Percentiles rank a stretch among this genome's conserved stretches.
These are phyloP conservation scores for Chymomyza fuscimana DNA, from an alignment of 2,888 invertebrate genomes.

Conservation along the genomic window DNA sequence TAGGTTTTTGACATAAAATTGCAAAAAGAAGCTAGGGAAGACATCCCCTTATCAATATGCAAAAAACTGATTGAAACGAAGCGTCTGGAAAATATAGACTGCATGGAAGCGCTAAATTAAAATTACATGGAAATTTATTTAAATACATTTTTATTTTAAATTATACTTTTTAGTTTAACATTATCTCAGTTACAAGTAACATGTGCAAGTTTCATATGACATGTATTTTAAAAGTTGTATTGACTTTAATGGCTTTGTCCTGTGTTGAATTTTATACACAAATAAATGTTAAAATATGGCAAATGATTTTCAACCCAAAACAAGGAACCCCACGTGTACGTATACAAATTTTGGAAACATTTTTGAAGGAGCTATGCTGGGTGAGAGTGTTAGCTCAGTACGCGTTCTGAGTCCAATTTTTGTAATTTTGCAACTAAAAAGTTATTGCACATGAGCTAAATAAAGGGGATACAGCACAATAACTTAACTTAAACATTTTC, in stretches of 20 bases:
- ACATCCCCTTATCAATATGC: constrained; percentile 19
- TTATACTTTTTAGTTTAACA: neutral
- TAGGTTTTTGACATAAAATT: constrained; percentile 20
- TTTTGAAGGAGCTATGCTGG: too few species aligned
- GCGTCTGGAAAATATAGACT: constrained; percentile 3
- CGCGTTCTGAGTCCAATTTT: too few species aligned
- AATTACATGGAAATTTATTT: neutral
- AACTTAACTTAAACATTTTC: too few species aligned
- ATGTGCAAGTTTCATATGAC: neutral
- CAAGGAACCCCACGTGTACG: neutral
- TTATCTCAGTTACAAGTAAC: neutral
- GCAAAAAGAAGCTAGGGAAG: neutral
- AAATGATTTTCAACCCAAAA: neutral
- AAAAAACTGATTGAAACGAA: constrained; percentile 16
- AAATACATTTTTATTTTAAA: neutral
- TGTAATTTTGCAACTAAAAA: too few species aligned
- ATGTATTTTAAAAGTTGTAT: neutral
- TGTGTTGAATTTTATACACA: neutral
- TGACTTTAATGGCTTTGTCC: neutral
- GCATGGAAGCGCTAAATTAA: neutral
- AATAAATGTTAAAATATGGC: neutral
- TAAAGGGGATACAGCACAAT: too few species aligned
- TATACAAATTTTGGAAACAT: neutral
- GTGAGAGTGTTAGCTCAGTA: too few species aligned
- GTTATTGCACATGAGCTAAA: too few species aligned